A percentile compares a stretch with the other conserved stretches of the same genome.
Conservation (phyloP, 2,797 vertebrate species). For the Clarias fuscus region DNA sequence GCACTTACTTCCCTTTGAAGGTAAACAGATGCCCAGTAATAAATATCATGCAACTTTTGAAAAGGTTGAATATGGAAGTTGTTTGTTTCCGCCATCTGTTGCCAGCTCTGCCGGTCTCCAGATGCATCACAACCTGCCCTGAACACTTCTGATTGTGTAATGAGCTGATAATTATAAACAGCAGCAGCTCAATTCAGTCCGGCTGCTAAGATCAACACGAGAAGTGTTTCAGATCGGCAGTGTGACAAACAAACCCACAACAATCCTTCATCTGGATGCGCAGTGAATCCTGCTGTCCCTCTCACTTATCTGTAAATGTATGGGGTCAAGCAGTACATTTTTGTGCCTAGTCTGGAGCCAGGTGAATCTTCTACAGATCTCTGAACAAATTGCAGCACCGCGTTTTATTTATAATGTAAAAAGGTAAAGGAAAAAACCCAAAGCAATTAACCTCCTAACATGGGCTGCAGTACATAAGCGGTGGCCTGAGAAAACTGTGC, state of each 20-base stretch:
- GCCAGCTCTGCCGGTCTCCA: conserved; percentile 37
- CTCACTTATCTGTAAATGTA: too few relatives aligned
- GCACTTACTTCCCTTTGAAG: not conserved
- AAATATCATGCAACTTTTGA: conserved; percentile 26
- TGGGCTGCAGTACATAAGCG: not conserved
- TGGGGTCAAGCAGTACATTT: not conserved
- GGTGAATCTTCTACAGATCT: not conserved
- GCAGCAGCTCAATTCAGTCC: conserved; percentile 36
- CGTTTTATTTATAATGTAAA: not conserved
- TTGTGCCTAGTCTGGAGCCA: not conserved
- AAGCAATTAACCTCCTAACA: not conserved
- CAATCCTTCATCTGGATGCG: conserved; percentile 31
- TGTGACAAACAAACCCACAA: conserved; percentile 16
- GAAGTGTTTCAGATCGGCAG: conserved; percentile 7
- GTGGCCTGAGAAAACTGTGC: not conserved
- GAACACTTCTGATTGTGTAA: conserved; percentile 50
- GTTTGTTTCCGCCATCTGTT: conserved; percentile 23
- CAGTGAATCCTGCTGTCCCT: not conserved
- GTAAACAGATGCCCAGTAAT: conserved; percentile 22
- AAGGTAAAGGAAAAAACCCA: not conserved
- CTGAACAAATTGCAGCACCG: too few relatives aligned
- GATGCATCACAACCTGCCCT: conserved; percentile 32
- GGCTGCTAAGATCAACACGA: conserved; percentile 38
- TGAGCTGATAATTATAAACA: conserved; percentile 53
- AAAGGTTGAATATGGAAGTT: conserved; percentile 24